Evolutionary conservation across 2,113 vertebrate species (phyloP), one percentile per base, ranked within the genome.

Genomic region (Trematomus loennbergii): DNA sequence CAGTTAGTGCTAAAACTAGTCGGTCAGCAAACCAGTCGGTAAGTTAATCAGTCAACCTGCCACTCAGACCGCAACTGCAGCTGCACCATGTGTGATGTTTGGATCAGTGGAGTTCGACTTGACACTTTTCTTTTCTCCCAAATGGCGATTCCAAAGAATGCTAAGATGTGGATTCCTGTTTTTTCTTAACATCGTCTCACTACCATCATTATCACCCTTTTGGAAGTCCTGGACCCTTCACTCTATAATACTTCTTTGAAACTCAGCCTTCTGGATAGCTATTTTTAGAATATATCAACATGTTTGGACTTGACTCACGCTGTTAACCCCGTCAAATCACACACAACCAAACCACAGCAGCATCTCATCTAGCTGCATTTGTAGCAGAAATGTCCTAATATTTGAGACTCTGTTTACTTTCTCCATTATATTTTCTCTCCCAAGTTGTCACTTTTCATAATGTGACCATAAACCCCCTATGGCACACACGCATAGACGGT

Each of bases 361-460:
- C 36, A 10, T 74, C 67, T 82, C 75, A 60, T 25, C 81, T 52
- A 53, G 43, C 65, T n/a, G n/a, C 57, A 29, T 67, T 54, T 25
- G 10, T 15, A 72, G 75, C 68, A 46, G 50, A 46, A 60, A 66
- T 59, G 52, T 43, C 50, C 50, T 59, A 82, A 57, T 64, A 65
- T 86, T 87, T 61, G 49, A 18, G 69, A 61, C 60, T 70, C 64
- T 74, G 62, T 82, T 87, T 80, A 85, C 52, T 40, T 55, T 40
- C 22, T 66, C 60, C 58, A 70, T 88, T 75, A 57, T 77, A 69
- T 75, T 88, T 72, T 85, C 64, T 90, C 86, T 73, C 78, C 78
- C 81, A 81, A 77, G 84, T 89, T 85, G 83, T 91, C 86, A 90
- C 61, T 87, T 91, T 89, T 87, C 82, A 86, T 82, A 29, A 87